phyloP scores from a whole-genome alignment of 1,140 invertebrate genomes.

The Tigriopus japonicus region DNA sequence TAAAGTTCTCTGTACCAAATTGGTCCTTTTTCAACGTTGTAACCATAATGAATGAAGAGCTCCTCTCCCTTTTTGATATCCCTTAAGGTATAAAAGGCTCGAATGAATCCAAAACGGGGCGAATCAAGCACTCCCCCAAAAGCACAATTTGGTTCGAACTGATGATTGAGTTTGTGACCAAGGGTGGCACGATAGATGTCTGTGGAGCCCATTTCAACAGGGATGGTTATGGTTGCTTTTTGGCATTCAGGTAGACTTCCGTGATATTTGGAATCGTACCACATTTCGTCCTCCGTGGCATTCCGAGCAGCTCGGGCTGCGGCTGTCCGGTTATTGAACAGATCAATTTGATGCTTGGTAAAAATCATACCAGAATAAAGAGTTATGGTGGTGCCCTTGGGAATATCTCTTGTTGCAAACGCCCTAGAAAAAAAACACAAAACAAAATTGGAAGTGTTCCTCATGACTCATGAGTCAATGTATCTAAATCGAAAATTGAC shows the following conservation, averaged over 20 bases:
- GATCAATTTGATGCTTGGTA: not conserved
- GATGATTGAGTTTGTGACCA: not conserved
- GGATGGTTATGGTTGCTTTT: not conserved
- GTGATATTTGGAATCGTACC: not conserved
- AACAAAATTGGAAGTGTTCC: no score
- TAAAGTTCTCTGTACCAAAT: not conserved
- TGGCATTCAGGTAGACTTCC: not conserved
- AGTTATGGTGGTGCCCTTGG: not conserved
- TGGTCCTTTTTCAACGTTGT: not conserved
- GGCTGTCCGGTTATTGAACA: not conserved
- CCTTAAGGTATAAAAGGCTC: not conserved
- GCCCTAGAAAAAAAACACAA: not conserved
- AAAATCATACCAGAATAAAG: not conserved
- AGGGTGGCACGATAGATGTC: not conserved
- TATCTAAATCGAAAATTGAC: no score
- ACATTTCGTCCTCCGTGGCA: not conserved
- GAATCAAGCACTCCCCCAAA: not conserved
- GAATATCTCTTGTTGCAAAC: not conserved
- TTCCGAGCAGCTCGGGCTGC: not conserved
- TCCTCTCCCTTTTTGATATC: slow-evolving; percentile 5
- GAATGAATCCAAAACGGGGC: not conserved
- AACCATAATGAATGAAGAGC: not conserved
- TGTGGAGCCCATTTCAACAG: not conserved
- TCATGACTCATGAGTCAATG: no score
- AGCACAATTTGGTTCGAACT: not conserved